Conservation (phyloP, 2,888 invertebrate genomes). For the Amiota mariae region DNA sequence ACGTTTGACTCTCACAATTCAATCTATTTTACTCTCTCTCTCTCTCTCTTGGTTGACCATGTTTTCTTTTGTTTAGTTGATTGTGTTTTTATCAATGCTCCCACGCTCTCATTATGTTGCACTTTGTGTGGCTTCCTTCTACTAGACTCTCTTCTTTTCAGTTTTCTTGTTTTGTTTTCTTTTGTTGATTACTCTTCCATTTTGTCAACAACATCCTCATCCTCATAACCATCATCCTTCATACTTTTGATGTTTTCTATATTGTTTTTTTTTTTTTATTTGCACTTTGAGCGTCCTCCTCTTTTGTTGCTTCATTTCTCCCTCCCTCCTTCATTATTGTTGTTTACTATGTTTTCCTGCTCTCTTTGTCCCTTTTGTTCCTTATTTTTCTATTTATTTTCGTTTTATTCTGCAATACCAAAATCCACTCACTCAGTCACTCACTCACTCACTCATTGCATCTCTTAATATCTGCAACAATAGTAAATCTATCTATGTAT, state of each 20-base stretch:
- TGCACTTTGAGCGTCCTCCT: slow-evolving; percentile 2
- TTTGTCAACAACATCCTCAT: not conserved
- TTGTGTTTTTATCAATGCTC: slow-evolving; percentile 3
- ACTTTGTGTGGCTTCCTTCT: slow-evolving; percentile 22
- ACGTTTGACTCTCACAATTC: not conserved
- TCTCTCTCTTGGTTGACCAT: not conserved
- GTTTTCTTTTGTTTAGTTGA: not conserved
- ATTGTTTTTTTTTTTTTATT: slow-evolving; percentile 22
- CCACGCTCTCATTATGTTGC: slow-evolving; percentile 22
- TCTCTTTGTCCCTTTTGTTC: not conserved
- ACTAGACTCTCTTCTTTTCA: not conserved
- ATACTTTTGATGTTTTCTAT: not conserved
- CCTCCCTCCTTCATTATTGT: not conserved
- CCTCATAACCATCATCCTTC: not conserved
- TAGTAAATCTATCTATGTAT: not conserved
- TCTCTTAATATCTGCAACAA: not conserved
- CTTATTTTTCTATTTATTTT: slow-evolving; percentile 3
- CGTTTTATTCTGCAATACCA: not conserved
- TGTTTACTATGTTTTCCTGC: not conserved
- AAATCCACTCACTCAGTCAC: not conserved
- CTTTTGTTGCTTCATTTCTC: slow-evolving; percentile 18
- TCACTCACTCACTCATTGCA: not conserved
- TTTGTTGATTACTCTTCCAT: not conserved
- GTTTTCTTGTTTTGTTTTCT: no score
- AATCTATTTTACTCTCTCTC: not conserved